Conservation (phyloP, 2,113 vertebrate species). For the Oenanthe oenanthe region DNA sequence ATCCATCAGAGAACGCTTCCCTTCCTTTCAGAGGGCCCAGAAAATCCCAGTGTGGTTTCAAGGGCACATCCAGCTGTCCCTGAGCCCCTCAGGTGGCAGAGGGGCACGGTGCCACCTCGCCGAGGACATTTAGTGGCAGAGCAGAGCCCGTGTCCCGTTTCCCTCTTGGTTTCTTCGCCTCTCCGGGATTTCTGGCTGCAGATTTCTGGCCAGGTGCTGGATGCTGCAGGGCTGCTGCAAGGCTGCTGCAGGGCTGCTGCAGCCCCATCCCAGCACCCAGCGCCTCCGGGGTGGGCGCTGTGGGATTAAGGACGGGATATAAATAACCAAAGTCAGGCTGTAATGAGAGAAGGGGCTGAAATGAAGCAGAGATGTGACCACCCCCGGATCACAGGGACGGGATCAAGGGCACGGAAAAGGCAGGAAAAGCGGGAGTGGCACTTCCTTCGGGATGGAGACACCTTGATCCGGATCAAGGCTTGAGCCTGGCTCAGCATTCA, state of each 20-base stretch:
- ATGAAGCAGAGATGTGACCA: constrained; percentile 7
- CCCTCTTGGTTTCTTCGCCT: background rate
- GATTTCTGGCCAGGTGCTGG: background rate
- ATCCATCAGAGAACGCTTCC: background rate
- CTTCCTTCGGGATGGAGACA: background rate
- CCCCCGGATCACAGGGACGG: background rate
- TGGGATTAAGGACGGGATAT: background rate
- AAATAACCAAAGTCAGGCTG: constrained; percentile 35
- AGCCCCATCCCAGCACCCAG: background rate
- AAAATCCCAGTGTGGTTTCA: background rate
- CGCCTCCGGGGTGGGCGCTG: background rate
- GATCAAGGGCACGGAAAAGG: background rate
- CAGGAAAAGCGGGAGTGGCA: background rate
- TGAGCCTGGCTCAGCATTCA: background rate
- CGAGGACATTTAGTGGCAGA: background rate
- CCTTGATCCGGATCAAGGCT: too few relatives aligned
- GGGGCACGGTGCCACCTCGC: background rate
- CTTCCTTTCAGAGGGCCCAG: background rate
- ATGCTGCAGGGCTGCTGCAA: too few relatives aligned
- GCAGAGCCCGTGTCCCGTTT: background rate
- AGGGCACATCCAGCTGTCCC: background rate
- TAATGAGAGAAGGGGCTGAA: constrained; percentile 40
- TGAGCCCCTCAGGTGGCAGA: background rate
- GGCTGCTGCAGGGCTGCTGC: background rate
- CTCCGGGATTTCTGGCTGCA: background rate